phyloP scores from a whole-genome alignment of 2,888 invertebrate genomes.

The Hirtodrosophila alboralis region DNA sequence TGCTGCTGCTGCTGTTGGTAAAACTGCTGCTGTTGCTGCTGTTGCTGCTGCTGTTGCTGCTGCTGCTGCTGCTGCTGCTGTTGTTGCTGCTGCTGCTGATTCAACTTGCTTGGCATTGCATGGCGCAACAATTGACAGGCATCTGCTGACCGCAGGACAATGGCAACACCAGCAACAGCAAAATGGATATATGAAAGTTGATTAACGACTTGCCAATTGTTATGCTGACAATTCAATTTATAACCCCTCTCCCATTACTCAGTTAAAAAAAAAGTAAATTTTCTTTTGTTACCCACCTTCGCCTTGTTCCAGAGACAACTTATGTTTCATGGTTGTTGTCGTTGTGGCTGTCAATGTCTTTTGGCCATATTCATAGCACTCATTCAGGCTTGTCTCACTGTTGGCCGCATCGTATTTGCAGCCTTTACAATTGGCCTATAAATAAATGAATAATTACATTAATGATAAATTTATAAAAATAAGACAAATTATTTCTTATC shows the following conservation, averaged over 20 bases:
- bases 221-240: slow-evolving; percentile 67
- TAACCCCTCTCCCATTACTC: slow-evolving; percentile 3
- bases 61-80: slow-evolving; percentile 54
- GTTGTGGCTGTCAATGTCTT: slow-evolving; percentile 28
- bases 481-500: too few relatives aligned
- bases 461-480: background rate
- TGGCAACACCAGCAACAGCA: slow-evolving; percentile 30
- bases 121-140: slow-evolving; percentile 83
- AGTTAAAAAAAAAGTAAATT: background rate
- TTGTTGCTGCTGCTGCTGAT: slow-evolving; percentile 59
- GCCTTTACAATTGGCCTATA: slow-evolving; percentile 81
- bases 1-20: slow-evolving; percentile 57
- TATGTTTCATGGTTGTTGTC: slow-evolving; percentile 45
- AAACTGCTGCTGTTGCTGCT: slow-evolving; percentile 64
- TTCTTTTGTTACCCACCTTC: slow-evolving; percentile 75
- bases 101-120: slow-evolving; percentile 78
- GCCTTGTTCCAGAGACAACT: slow-evolving; percentile 48
- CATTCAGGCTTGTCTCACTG: slow-evolving; percentile 79
- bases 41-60: slow-evolving; percentile 40
- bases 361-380: slow-evolving; percentile 79
- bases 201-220: slow-evolving; percentile 72
- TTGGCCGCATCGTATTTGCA: slow-evolving; percentile 83
- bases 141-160: slow-evolving; percentile 73
- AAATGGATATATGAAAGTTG: slow-evolving; percentile 57
- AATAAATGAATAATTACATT: slow-evolving; percentile 29